These are phyloP conservation scores for Polyodon spathula DNA, from an alignment of 2,113 vertebrate species.

Conservation along the genomic window DNA sequence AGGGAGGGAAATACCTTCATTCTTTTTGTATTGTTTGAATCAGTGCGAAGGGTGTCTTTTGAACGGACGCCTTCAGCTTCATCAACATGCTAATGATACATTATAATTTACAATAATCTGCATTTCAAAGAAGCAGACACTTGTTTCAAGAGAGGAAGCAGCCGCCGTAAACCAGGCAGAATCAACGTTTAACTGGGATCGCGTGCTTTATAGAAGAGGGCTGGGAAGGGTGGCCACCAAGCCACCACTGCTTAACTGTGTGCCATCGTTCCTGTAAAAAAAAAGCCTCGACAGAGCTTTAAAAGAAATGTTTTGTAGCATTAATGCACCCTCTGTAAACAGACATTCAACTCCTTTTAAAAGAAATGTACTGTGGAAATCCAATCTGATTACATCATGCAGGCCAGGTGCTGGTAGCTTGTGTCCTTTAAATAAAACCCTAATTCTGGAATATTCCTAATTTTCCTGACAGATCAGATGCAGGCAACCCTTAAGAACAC, in stretches of 20 bases:
- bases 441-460: no score
- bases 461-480: no score
- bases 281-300: not conserved
- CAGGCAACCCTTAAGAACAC: no score
- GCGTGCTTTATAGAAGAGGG: no score
- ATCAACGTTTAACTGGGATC: not conserved
- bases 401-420: not conserved
- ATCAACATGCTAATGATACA: not conserved
- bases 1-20: no score
- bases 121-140: not conserved
- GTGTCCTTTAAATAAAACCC: not conserved
- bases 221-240: no score
- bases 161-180: not conserved
- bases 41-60: no score
- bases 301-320: not conserved
- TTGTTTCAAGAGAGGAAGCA: not conserved
- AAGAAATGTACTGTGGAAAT: not conserved
- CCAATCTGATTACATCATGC: not conserved
- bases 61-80: no score
- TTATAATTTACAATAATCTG: constrained; percentile 1
- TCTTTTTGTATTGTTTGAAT: no score
- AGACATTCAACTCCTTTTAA: constrained; percentile 1
- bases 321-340: not conserved
- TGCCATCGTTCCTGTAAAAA: no score
- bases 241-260: no score